A percentile compares a stretch with the other conserved stretches of the same genome.
Evolutionary conservation across 2,797 vertebrate genomes (phyloP).

Genomic region (Lepidocolaptes lacrymiger): DNA sequence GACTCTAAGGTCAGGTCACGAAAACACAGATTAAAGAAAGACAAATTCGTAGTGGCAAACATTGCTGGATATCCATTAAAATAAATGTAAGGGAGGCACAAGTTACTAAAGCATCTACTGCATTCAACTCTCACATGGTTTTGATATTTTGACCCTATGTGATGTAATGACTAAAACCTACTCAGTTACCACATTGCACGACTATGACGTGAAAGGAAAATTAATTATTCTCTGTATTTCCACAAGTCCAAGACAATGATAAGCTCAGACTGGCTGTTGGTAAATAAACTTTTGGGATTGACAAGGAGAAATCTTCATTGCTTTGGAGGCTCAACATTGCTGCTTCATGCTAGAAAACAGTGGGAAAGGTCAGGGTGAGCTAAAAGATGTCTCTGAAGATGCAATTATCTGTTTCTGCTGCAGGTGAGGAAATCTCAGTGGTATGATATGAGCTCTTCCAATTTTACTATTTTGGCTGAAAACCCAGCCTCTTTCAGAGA

Average conservation of each 20-base stretch:
- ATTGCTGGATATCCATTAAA: not conserved
- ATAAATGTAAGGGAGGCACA: not conserved
- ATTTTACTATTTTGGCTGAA: not conserved
- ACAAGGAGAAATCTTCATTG: not conserved
- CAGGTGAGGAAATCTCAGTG: not conserved
- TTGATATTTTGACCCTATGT: not conserved
- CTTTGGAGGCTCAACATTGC: not conserved
- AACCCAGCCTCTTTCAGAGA: not conserved
- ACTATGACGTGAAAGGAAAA: not conserved
- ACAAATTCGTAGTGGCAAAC: not conserved
- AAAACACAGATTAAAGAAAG: constrained; percentile 34
- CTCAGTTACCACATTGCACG: not conserved
- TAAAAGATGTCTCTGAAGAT: not conserved
- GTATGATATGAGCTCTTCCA: not conserved
- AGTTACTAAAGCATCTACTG: not conserved
- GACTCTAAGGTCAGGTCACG: not conserved
- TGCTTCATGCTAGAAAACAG: not conserved
- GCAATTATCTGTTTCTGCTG: not conserved
- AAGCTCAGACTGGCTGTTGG: not conserved
- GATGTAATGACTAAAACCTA: not conserved
- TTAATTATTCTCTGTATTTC: not conserved
- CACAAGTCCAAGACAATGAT: not conserved
- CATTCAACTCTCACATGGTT: not conserved
- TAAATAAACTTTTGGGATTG: not conserved
- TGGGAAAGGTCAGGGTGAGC: not conserved